Evolutionary conservation across 2,888 invertebrate genomes (phyloP), one percentile per base, ranked within the genome.

Genomic region (Cerastoderma edule): DNA sequence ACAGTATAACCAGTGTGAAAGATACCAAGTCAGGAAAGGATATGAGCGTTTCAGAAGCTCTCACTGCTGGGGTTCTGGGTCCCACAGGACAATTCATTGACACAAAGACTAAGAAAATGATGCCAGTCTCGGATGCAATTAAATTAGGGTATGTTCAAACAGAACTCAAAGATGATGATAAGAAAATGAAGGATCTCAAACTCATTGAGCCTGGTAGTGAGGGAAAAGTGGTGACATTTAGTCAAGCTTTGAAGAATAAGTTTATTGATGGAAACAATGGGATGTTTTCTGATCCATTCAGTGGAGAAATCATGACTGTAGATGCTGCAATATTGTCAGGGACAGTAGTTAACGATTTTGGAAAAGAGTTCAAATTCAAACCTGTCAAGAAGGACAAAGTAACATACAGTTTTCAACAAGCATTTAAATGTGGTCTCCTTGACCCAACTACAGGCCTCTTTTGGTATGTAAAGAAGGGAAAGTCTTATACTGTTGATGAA

Each of bases 91-190:
- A 96, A 93, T 98, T 97, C 85, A 94, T 96, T 27, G 96, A 98
- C 92, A 95, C 96, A 8, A 95, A 95, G 50, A 96, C 95, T 48
- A 96, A 96, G 72, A 96, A 96, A 89, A 94, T 97, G 67, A 92
- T 98, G 16, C 97, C 97, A 6, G 93, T 99, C 70, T 95, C 96
- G 22, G 96, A 98, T 91, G 99, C 99, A 0, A 97, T 97, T 22
- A 96, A 96, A 89, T 95, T 96, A 75, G 98, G 98, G 82, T 95
- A 97, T 57, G 96, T 99, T 28, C 78, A 85, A 56, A 84, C 88
- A 30, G 86, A 85, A 68, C 76, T 87, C 33, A 83, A 88, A 13
- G 78, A 84, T 22, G 72, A 75, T 24, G 77, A 84, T 32, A 77
- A 80, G n/a, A 83, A 83, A 46, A 50, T 69, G 24, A 72, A 67